Evolutionary conservation across 1,140 invertebrate genomes (phyloP).

Genomic region (Coptotermes formosanus): DNA sequence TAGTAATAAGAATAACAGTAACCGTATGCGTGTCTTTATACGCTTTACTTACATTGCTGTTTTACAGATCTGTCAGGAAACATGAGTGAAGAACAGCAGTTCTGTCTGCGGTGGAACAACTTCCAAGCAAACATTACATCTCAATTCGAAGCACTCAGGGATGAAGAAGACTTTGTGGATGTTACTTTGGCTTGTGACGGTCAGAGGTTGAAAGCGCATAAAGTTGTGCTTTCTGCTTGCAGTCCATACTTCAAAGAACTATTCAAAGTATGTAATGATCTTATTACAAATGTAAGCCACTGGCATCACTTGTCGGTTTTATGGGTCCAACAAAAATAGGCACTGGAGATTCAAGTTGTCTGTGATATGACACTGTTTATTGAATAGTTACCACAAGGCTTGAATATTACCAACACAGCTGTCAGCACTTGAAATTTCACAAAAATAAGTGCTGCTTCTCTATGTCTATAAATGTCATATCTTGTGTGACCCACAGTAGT

Average conservation of each 20-base stretch:
- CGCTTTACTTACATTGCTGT: background rate
- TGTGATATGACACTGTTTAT: too few species aligned
- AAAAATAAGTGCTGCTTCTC: too few species aligned
- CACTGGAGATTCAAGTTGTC: too few species aligned
- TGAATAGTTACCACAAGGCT: too few species aligned
- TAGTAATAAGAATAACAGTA: too few species aligned
- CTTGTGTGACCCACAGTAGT: too few species aligned
- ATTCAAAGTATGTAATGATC: constrained; percentile 64
- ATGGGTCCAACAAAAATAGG: too few species aligned
- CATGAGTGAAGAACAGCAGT: constrained; percentile 72
- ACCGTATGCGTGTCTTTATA: background rate
- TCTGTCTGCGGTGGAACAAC: constrained; percentile 91
- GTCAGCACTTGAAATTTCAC: too few species aligned
- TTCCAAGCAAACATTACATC: constrained; percentile 85
- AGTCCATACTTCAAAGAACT: constrained; percentile 80
- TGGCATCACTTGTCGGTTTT: too few species aligned
- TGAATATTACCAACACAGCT: too few species aligned
- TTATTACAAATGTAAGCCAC: background rate
- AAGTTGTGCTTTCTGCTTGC: constrained; percentile 76
- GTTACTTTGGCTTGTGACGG: constrained; percentile 80
- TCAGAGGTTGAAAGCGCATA: constrained; percentile 72
- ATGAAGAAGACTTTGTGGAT: constrained; percentile 80
- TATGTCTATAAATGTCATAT: too few species aligned
- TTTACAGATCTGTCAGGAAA: background rate
- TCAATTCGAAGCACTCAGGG: constrained; percentile 73